These are phyloP conservation scores for Anoplopoma fimbria DNA, from an alignment of 2,113 vertebrate genomes.

Conservation along the genomic window DNA sequence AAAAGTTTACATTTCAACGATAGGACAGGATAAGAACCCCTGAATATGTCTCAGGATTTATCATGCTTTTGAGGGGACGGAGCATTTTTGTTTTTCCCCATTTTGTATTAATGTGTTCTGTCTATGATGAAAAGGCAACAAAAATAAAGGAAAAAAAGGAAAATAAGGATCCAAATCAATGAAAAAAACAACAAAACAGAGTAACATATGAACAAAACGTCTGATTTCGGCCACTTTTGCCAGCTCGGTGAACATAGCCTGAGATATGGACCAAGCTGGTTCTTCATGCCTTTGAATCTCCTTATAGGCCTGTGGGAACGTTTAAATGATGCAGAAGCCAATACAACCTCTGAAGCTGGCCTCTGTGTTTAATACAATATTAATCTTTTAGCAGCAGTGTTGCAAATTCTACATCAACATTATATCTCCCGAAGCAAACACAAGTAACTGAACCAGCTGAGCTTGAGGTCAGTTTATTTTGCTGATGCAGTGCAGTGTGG, in stretches of 20 bases:
- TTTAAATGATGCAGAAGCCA: slow-evolving; percentile 7
- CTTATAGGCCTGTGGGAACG: not conserved
- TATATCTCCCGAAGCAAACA: slow-evolving; percentile 28
- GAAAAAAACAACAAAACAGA: not conserved
- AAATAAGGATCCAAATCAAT: not conserved
- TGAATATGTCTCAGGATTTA: no score
- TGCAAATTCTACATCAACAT: slow-evolving; percentile 32
- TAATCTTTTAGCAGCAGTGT: slow-evolving; percentile 18
- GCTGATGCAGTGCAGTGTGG: not conserved
- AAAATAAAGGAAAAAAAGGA: no score
- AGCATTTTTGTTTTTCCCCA: no score
- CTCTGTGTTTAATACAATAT: slow-evolving; percentile 3
- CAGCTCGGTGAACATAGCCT: not conserved
- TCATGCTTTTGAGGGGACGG: no score
- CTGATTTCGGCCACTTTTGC: not conserved
- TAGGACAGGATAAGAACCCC: no score
- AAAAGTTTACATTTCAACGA: no score
- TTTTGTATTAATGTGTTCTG: no score
- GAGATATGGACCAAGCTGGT: no score
- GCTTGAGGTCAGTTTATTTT: slow-evolving; percentile 28
- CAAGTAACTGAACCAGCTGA: slow-evolving; percentile 10
- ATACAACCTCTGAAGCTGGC: not conserved
- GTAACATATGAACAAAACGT: not conserved
- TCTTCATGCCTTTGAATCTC: slow-evolving; percentile 7
- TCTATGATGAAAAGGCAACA: no score